A percentile compares a stretch with the other conserved stretches of the same genome.
Evolutionary conservation across 2,888 invertebrate species (phyloP).

Genomic region (Cryptus armator): DNA sequence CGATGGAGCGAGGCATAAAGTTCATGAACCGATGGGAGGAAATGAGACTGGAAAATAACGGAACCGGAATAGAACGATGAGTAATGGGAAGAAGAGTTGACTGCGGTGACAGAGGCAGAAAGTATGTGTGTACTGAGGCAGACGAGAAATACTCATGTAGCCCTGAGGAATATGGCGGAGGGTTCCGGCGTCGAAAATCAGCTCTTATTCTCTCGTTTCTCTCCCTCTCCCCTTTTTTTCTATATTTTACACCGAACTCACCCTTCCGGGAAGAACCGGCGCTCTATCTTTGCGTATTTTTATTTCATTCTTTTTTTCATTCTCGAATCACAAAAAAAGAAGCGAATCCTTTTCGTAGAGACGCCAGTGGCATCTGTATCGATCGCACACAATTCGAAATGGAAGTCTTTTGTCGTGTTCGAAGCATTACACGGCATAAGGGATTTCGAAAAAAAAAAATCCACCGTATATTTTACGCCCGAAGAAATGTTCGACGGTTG

Average conservation of each 20-base stretch:
- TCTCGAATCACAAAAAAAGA: neutral
- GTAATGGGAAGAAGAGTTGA: slow-evolving; percentile 47
- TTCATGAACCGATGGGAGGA: slow-evolving; percentile 42
- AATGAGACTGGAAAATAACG: slow-evolving; percentile 63
- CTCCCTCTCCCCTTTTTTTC: neutral
- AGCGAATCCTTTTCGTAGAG: neutral
- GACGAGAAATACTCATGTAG: neutral
- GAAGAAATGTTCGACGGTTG: neutral
- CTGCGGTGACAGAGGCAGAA: neutral
- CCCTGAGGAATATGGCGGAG: neutral
- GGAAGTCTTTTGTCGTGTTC: slow-evolving; percentile 24
- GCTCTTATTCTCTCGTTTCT: neutral
- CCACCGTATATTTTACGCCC: neutral
- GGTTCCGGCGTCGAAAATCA: slow-evolving; percentile 9
- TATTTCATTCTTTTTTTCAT: neutral
- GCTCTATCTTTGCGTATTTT: neutral
- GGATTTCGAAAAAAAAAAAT: neutral
- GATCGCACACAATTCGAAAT: slow-evolving; percentile 14
- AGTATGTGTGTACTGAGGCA: neutral
- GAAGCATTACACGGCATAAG: neutral
- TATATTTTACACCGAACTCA: neutral
- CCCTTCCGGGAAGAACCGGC: too few relatives aligned
- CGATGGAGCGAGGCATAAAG: slow-evolving; percentile 21
- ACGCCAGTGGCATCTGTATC: neutral
- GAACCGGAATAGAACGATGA: slow-evolving; percentile 64